A percentile compares a stretch with the other conserved stretches of the same genome.
phyloP scores from a whole-genome alignment of 2,797 vertebrate species.

The Microcaecilia unicolor region DNA sequence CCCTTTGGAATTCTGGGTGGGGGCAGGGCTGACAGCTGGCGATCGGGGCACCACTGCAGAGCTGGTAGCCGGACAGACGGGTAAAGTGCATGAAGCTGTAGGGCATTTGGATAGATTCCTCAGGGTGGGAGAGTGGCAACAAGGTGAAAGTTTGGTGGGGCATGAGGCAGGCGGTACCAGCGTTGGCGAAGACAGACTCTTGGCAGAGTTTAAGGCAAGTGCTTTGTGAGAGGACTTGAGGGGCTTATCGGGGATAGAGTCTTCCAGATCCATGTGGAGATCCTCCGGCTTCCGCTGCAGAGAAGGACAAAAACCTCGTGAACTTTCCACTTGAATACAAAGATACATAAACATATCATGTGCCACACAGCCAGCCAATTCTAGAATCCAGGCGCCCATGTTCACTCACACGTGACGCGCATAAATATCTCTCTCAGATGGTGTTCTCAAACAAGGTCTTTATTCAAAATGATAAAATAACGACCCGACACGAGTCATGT shows the following conservation, averaged over 20 bases:
- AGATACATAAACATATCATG: too few relatives aligned
- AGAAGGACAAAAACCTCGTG: not conserved
- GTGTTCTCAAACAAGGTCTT: too few relatives aligned
- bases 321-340: too few relatives aligned
- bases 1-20: conserved; percentile 61
- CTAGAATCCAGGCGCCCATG: too few relatives aligned
- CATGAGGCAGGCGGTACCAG: conserved; percentile 37
- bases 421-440: too few relatives aligned
- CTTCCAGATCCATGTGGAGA: conserved; percentile 65
- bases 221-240: conserved; percentile 73
- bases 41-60: conserved; percentile 63
- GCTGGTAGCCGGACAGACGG: conserved; percentile 51
- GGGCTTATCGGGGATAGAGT: conserved; percentile 68
- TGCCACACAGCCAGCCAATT: not conserved
- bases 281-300: conserved; percentile 76
- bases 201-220: conserved; percentile 72
- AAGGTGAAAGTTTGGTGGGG: conserved; percentile 74
- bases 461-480: too few relatives aligned
- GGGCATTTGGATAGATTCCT: conserved; percentile 69
- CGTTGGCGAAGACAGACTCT: conserved; percentile 50
- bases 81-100: conserved; percentile 72
- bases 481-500: too few relatives aligned
- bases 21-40: conserved; percentile 69
- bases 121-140: conserved; percentile 76
- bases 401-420: too few relatives aligned